Percentiles rank a stretch among this genome's conserved stretches.
phyloP scores from a whole-genome alignment of 2,797 vertebrate genomes.

The Sebastolobus altivelis region DNA sequence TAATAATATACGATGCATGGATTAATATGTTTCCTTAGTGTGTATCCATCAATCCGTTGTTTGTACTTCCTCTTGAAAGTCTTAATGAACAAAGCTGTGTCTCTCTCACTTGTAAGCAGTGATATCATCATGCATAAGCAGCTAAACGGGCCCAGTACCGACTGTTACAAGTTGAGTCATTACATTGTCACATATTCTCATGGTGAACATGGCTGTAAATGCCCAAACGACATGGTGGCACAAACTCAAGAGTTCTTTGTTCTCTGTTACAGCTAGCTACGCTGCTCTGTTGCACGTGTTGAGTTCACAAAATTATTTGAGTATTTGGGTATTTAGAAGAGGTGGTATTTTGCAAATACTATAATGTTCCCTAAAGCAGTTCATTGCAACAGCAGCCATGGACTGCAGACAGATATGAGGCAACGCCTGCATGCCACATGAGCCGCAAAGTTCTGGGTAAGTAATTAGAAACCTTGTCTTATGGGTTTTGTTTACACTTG shows the following conservation, averaged over 20 bases:
- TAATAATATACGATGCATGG: neutral
- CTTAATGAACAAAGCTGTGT: neutral
- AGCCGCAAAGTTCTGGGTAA: accelerated
- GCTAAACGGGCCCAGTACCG: neutral
- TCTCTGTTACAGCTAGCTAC: no score
- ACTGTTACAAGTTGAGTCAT: constrained; percentile 13
- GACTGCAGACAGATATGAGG: neutral
- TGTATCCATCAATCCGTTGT: neutral
- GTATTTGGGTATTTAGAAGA: neutral
- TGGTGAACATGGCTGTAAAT: neutral
- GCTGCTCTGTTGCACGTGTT: neutral
- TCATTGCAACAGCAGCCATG: neutral
- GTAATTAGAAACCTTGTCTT: neutral
- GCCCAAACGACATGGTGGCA: neutral
- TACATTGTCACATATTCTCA: neutral
- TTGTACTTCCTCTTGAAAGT: neutral
- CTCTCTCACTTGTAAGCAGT: neutral
- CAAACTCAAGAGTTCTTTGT: neutral
- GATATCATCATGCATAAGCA: constrained; percentile 2
- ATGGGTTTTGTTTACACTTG: constrained; percentile 17
- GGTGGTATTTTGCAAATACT: neutral
- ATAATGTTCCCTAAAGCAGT: neutral
- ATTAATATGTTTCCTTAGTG: neutral
- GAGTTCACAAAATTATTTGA: neutral
- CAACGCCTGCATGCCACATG: neutral